A percentile compares a stretch with the other conserved stretches of the same genome.
These are phyloP conservation scores for Pseudocheirus occidentalis DNA, from an alignment of 2,797 vertebrate species.

Conservation along the genomic window DNA sequence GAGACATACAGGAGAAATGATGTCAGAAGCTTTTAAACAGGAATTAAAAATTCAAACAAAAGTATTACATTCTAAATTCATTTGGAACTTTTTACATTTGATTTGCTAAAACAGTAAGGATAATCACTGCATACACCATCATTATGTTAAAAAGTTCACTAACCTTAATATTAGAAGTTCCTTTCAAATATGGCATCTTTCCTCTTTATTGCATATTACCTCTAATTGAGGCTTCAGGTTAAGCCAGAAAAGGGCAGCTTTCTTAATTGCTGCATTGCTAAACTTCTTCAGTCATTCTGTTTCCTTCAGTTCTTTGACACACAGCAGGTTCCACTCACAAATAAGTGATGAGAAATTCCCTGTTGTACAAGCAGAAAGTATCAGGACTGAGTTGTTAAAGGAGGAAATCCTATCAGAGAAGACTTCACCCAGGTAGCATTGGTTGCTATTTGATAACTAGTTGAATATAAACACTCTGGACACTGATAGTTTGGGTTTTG, in stretches of 20 bases:
- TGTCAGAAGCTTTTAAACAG: conserved; percentile 45
- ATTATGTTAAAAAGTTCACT: conserved; percentile 47
- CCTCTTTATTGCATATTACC: conserved; percentile 41
- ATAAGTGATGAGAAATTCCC: background rate
- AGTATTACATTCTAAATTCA: conserved; percentile 45
- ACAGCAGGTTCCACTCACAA: background rate
- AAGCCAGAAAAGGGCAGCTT: conserved; percentile 47
- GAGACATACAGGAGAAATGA: background rate
- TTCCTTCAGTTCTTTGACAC: conserved; percentile 13
- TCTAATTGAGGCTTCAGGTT: conserved; percentile 51
- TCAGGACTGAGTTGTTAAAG: conserved; percentile 8
- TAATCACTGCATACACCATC: conserved; percentile 50
- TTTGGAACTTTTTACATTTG: conserved; percentile 55
- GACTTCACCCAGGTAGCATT: background rate
- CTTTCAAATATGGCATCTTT: conserved; percentile 43
- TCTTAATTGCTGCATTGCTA: conserved; percentile 48
- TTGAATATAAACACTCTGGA: background rate
- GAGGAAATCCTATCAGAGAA: background rate
- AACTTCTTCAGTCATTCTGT: conserved; percentile 27
- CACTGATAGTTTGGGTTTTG: background rate
- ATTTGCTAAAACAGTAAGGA: conserved; percentile 62
- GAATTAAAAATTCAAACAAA: conserved; percentile 45
- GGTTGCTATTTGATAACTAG: background rate
- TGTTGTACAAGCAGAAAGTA: background rate
- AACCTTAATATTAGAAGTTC: conserved; percentile 37